Percentiles rank a stretch among this genome's conserved stretches.
Conservation (phyloP, 2,888 invertebrate species). For the Gymnosoma rotundatum region DNA sequence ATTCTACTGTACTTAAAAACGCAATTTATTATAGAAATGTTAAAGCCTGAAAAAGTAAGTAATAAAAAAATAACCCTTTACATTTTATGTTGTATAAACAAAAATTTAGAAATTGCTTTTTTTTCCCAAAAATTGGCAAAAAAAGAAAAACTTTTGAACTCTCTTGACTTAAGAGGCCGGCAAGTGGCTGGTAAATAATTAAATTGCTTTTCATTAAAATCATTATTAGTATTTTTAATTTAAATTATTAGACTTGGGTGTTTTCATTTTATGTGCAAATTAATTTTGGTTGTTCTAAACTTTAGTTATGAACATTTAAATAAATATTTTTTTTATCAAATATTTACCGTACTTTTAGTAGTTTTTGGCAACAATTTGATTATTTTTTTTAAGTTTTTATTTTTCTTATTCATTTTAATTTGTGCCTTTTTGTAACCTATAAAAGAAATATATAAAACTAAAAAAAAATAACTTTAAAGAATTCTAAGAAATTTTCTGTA, state of each 20-base stretch:
- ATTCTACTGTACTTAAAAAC: no score
- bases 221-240: conserved; percentile 28
- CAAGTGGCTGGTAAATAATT: not conserved
- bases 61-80: not conserved
- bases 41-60: no score
- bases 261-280: not conserved
- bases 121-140: not conserved
- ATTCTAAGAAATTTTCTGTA: conserved; percentile 39
- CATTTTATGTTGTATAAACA: not conserved
- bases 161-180: not conserved
- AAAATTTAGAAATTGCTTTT: not conserved
- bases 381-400: not conserved
- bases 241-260: conserved; percentile 20
- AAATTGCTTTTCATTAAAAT: not conserved
- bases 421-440: not conserved
- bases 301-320: conserved; percentile 9
- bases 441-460: not conserved
- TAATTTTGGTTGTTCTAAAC: conserved; percentile 1
- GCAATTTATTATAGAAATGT: no score
- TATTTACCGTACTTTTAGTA: not conserved
- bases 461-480: conserved; percentile 18
- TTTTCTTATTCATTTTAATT: not conserved
- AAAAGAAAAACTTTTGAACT: not conserved
- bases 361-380: conserved; percentile 35
- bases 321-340: not conserved